These are phyloP conservation scores for Corvus hawaiiensis DNA, from an alignment of 2,113 vertebrate species.

Conservation along the genomic window DNA sequence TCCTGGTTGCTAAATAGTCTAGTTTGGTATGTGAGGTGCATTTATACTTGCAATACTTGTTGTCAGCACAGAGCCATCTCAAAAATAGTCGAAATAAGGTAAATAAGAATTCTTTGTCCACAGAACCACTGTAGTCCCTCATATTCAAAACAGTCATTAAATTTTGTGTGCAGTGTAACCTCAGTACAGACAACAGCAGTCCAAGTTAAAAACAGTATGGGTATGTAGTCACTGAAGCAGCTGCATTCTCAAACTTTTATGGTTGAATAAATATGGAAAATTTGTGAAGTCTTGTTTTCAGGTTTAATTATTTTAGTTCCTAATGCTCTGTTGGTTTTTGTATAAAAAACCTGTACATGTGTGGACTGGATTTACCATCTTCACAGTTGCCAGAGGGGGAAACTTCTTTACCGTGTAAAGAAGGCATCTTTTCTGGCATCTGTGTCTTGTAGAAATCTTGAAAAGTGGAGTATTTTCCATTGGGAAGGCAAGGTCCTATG, in stretches of 20 bases:
- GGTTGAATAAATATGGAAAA: background rate
- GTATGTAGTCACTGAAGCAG: background rate
- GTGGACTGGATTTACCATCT: background rate
- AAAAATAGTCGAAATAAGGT: background rate
- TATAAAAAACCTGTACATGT: background rate
- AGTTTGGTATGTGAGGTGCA: background rate
- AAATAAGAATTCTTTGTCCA: background rate
- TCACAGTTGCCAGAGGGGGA: background rate
- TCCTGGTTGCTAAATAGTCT: background rate
- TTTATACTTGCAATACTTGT: background rate
- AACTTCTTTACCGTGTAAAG: background rate
- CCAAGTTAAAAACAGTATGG: background rate
- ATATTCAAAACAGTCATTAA: background rate
- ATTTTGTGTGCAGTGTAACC: background rate
- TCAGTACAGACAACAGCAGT: background rate
- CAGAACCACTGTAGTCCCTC: background rate
- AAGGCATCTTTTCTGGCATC: background rate
- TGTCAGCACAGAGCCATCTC: background rate
- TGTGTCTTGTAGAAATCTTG: background rate
- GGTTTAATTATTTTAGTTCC: slow-evolving; percentile 17
- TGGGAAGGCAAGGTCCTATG: background rate
- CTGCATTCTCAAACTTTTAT: background rate
- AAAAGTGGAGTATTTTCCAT: slow-evolving; percentile 1
- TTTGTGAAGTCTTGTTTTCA: background rate
- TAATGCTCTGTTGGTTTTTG: background rate